Evolutionary conservation across 2,888 invertebrate species (phyloP).

Genomic region (Gandaritis pyraliata): DNA sequence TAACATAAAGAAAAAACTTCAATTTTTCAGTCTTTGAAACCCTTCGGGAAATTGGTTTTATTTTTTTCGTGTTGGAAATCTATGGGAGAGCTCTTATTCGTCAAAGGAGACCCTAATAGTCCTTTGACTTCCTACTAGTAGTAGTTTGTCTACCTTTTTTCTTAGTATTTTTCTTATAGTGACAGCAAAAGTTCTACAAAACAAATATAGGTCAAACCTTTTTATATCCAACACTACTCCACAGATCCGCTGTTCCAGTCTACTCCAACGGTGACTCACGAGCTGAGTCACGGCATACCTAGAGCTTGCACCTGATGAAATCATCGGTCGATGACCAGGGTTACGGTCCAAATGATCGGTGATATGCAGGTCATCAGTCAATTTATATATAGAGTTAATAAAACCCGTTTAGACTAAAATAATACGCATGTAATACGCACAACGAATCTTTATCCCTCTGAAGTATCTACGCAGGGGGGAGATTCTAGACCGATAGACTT

Average conservation of each 20-base stretch:
- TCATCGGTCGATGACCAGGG: constrained; percentile 53
- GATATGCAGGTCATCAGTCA: constrained; percentile 6
- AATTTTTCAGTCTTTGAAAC: no score
- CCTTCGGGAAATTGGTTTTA: no score
- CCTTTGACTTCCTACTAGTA: no score
- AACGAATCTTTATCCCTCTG: no score
- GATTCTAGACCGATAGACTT: no score
- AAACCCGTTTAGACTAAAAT: neutral
- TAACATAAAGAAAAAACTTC: no score
- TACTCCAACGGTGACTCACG: constrained; percentile 56
- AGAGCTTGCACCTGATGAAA: constrained; percentile 60
- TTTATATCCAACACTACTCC: constrained; percentile 27
- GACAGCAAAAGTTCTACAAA: neutral
- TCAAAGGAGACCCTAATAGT: no score
- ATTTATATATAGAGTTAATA: neutral
- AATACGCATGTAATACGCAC: no score
- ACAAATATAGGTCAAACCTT: neutral
- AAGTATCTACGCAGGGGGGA: no score
- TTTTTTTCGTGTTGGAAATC: no score
- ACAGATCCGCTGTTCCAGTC: constrained; percentile 32
- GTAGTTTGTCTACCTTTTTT: no score
- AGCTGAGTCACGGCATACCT: constrained; percentile 56
- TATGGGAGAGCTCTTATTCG: no score
- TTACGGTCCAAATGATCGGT: constrained; percentile 21
- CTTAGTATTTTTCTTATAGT: neutral